These are phyloP conservation scores for Caiman crocodilus DNA, from an alignment of 2,797 vertebrate genomes.

Conservation along the genomic window DNA sequence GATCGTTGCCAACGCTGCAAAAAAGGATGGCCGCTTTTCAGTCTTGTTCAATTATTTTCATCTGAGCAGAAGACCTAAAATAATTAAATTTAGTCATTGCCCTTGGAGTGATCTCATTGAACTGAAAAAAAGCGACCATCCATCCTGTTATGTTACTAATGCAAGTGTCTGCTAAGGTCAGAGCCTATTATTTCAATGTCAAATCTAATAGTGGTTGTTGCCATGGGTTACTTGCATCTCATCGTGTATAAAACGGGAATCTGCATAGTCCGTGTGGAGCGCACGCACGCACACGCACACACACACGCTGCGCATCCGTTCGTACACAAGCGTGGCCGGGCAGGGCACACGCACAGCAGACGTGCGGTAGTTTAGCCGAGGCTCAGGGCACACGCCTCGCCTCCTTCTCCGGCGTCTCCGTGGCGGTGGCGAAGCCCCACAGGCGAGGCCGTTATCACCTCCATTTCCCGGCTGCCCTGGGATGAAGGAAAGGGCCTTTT, in stretches of 20 bases:
- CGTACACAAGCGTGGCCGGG: neutral
- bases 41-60: neutral
- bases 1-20: neutral
- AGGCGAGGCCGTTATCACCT: fast-evolving
- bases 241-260: fast-evolving
- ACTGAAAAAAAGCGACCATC: fast-evolving
- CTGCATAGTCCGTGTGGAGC: fast-evolving
- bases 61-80: fast-evolving
- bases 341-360: neutral
- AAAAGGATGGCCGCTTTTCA: fast-evolving
- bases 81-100: fast-evolving
- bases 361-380: no score
- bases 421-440: fast-evolving
- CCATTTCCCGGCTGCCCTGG: neutral
- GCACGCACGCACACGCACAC: fast-evolving
- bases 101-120: fast-evolving
- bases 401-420: neutral
- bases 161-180: neutral
- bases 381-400: neutral
- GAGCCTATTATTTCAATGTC: fast-evolving
- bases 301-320: no score
- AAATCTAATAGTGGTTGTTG: fast-evolving
- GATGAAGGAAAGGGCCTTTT: neutral
- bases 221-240: neutral
- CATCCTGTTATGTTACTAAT: fast-evolving